A percentile compares a stretch with the other conserved stretches of the same genome.
Evolutionary conservation across 2,797 vertebrate genomes (phyloP).

Genomic region (Crenichthys baileyi): DNA sequence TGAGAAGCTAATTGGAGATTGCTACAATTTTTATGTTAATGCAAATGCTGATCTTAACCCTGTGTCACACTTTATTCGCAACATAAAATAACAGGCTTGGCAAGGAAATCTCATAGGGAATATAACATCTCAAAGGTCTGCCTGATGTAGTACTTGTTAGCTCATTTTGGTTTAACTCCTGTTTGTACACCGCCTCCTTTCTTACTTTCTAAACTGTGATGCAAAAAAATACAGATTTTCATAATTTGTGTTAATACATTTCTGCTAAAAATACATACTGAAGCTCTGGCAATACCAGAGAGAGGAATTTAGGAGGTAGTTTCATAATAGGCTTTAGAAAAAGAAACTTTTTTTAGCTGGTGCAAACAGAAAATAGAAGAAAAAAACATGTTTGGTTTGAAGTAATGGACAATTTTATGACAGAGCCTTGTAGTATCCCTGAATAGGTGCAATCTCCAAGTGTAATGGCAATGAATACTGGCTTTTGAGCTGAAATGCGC

Average conservation of each 20-base stretch:
- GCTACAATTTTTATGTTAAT: conserved; percentile 70
- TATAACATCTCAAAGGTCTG: conserved; percentile 48
- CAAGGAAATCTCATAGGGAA: conserved; percentile 32
- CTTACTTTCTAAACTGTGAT: conserved; percentile 14
- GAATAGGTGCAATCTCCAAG: neutral
- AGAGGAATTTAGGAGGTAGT: neutral
- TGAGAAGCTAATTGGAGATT: conserved; percentile 65
- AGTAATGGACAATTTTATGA: neutral
- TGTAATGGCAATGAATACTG: neutral
- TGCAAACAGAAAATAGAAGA: neutral
- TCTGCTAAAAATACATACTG: neutral
- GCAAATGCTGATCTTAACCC: conserved; percentile 56
- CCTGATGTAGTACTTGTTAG: conserved; percentile 23
- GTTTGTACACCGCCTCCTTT: conserved; percentile 2
- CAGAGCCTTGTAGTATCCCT: neutral
- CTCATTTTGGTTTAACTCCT: conserved; percentile 26
- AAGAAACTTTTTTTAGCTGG: neutral
- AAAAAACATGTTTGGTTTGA: neutral
- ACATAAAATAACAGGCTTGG: conserved; percentile 63
- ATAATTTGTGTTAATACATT: conserved; percentile 22
- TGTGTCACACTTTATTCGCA: conserved; percentile 65
- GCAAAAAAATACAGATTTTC: conserved; percentile 15
- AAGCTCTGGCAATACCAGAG: neutral
- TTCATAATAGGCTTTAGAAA: neutral
- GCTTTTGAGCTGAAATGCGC: conserved; percentile 17